phyloP scores from a whole-genome alignment of 1,140 invertebrate species.

The Drosophila gunungcola region DNA sequence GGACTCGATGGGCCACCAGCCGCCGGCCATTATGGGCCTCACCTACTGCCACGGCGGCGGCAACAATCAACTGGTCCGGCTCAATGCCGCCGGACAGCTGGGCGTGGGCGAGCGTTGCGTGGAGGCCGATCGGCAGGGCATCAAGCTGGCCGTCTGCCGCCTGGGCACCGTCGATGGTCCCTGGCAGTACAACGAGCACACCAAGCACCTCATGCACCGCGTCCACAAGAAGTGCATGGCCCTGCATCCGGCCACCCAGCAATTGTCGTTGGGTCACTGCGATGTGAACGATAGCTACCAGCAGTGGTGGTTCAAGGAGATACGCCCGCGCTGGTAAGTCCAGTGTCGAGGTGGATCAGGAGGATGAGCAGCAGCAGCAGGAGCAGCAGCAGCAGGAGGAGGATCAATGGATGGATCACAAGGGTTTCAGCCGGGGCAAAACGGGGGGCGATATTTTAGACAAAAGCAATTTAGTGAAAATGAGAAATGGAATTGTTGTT shows the following conservation, averaged over 20 bases:
- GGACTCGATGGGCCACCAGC: slow-evolving; percentile 94
- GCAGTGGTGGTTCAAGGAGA: slow-evolving; percentile 93
- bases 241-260: slow-evolving; percentile 92
- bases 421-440: slow-evolving; percentile 36
- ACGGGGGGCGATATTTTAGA: slow-evolving; percentile 61
- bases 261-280: slow-evolving; percentile 91
- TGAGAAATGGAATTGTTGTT: slow-evolving; percentile 73
- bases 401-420: slow-evolving; percentile 42
- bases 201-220: slow-evolving; percentile 91
- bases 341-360: neutral
- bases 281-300: slow-evolving; percentile 94
- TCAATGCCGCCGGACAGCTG: slow-evolving; percentile 97
- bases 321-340: slow-evolving; percentile 85
- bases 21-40: slow-evolving; percentile 92
- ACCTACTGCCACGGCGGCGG: slow-evolving; percentile 96
- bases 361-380: slow-evolving; percentile 5
- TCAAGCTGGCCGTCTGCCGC: slow-evolving; percentile 95
- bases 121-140: slow-evolving; percentile 92
- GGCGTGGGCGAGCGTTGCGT: slow-evolving; percentile 98
- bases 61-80: slow-evolving; percentile 96
- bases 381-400: slow-evolving; percentile 19
- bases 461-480: slow-evolving; percentile 80
- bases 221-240: slow-evolving; percentile 94
- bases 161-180: slow-evolving; percentile 96
- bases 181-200: slow-evolving; percentile 94